Conservation (phyloP, 2,113 vertebrate genomes). For the Heterotis niloticus region DNA sequence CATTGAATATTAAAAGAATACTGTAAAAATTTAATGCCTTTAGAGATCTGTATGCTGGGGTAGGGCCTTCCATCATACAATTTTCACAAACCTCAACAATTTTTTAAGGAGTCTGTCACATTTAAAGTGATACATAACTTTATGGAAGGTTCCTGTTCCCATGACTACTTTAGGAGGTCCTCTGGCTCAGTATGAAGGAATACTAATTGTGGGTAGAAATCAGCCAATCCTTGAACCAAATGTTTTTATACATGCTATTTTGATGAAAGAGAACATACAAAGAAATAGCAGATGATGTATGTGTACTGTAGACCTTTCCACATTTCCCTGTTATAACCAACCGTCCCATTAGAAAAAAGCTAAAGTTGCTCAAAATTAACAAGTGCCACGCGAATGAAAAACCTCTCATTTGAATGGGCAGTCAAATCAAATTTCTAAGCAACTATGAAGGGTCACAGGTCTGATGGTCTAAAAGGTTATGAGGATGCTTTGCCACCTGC, state of each 20-base stretch:
- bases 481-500: neutral
- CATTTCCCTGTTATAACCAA: too few species aligned
- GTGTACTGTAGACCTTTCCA: too few species aligned
- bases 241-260: too few species aligned
- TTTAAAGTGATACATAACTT: neutral
- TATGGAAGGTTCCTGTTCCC: neutral
- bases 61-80: constrained; percentile 19
- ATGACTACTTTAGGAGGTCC: neutral
- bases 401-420: neutral
- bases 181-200: neutral
- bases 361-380: neutral
- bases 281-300: too few species aligned
- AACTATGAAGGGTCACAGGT: constrained; percentile 24
- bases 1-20: constrained; percentile 39
- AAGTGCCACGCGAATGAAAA: neutral
- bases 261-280: too few species aligned
- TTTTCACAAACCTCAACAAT: constrained; percentile 22
- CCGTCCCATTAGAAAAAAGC: too few species aligned
- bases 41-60: constrained; percentile 27
- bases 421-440: neutral
- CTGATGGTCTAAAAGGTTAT: constrained; percentile 29
- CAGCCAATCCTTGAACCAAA: too few species aligned
- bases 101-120: neutral
- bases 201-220: neutral
- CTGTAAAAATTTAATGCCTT: constrained; percentile 37